Conservation (phyloP, 1,140 invertebrate species). For the Drosophila suzukii region DNA sequence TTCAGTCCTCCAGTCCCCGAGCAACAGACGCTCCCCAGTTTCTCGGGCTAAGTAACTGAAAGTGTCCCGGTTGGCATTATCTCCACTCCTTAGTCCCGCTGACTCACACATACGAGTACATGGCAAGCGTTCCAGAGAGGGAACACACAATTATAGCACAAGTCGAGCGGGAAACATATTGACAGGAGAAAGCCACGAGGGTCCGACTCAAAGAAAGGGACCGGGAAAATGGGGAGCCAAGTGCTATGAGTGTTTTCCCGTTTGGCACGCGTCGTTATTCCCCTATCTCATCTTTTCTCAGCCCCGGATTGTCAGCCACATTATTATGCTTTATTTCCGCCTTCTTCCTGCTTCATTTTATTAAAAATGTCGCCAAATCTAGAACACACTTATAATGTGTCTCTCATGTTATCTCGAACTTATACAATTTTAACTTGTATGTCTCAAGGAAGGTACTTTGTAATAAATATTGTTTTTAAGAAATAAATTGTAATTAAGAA, state of each 20-base stretch:
- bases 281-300: conserved; percentile 2
- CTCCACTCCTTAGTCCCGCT: conserved; percentile 38
- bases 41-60: conserved; percentile 40
- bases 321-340: conserved; percentile 80
- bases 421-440: no score
- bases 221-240: conserved; percentile 39
- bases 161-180: conserved; percentile 58
- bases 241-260: conserved; percentile 77
- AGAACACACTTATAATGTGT: neutral
- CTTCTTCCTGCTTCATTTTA: conserved; percentile 52
- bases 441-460: no score
- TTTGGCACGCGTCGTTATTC: conserved; percentile 59
- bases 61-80: conserved; percentile 50
- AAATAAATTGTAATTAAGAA: no score
- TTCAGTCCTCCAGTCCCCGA: conserved; percentile 21
- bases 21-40: conserved; percentile 27
- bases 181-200: conserved; percentile 42
- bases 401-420: no score
- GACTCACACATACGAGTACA: neutral
- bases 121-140: conserved; percentile 19
- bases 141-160: conserved; percentile 49
- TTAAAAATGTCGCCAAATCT: conserved; percentile 66
- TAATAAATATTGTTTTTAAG: no score
- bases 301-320: conserved; percentile 65
- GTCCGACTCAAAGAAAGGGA: conserved; percentile 15